Conservation (phyloP, 2,113 vertebrate genomes). For the Gorilla gorilla region DNA sequence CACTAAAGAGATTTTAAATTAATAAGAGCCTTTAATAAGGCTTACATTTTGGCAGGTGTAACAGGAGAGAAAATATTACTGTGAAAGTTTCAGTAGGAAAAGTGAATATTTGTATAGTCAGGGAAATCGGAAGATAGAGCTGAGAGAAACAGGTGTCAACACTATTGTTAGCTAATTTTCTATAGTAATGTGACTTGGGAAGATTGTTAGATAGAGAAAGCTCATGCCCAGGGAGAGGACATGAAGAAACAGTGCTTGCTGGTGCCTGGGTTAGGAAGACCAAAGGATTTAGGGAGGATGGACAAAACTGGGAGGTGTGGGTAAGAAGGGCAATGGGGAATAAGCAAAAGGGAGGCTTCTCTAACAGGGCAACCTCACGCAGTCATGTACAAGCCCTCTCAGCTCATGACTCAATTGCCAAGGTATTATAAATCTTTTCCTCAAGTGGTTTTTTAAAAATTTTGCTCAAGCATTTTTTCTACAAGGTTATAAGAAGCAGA, state of each 20-base stretch:
- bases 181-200: neutral
- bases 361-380: too few relatives aligned
- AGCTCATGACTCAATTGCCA: neutral
- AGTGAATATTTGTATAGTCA: constrained; percentile 6
- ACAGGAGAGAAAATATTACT: constrained; percentile 34
- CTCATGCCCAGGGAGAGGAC: neutral
- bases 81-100: constrained; percentile 24
- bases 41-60: neutral
- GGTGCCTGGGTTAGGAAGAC: neutral
- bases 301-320: neutral
- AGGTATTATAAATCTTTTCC: neutral
- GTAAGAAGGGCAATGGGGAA: neutral
- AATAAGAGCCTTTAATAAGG: constrained; percentile 22
- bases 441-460: neutral
- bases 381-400: neutral
- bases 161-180: constrained; percentile 11
- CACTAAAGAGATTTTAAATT: constrained; percentile 35
- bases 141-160: neutral
- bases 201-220: neutral
- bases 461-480: neutral
- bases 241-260: neutral
- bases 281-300: neutral
- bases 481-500: neutral
- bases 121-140: neutral
- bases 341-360: neutral